phyloP scores from a whole-genome alignment of 2,888 invertebrate species.

The Archaeoteleia sp. region DNA sequence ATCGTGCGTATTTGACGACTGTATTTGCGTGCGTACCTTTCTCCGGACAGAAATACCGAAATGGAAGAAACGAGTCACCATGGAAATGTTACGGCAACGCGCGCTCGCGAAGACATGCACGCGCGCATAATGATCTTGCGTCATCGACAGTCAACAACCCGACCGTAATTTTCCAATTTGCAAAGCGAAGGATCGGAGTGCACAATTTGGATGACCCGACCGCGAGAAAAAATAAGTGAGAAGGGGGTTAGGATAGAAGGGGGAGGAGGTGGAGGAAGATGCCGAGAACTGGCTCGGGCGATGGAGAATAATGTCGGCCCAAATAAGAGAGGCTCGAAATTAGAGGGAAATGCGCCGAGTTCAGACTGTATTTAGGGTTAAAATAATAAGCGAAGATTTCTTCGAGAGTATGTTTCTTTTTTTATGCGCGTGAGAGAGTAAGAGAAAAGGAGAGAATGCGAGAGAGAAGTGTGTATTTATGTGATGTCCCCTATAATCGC shows the following conservation, averaged over 20 bases:
- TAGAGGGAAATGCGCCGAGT: slow-evolving; percentile 50
- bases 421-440: slow-evolving; percentile 21
- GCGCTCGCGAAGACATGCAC: slow-evolving; percentile 22
- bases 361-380: slow-evolving; percentile 58
- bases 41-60: background rate
- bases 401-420: slow-evolving; percentile 39
- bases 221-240: slow-evolving; percentile 7
- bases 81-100: slow-evolving; percentile 24
- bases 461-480: slow-evolving; percentile 48
- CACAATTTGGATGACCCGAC: background rate
- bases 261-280: slow-evolving; percentile 3
- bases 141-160: slow-evolving; percentile 58
- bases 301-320: slow-evolving; percentile 26
- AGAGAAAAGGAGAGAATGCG: slow-evolving; percentile 9
- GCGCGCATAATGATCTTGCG: slow-evolving; percentile 52
- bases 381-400: slow-evolving; percentile 48
- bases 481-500: slow-evolving; percentile 50
- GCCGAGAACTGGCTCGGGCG: background rate
- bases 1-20: slow-evolving; percentile 6
- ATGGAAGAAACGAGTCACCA: background rate
- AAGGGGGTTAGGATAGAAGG: background rate
- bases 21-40: slow-evolving; percentile 5
- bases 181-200: slow-evolving; percentile 4
- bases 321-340: slow-evolving; percentile 43
- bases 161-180: slow-evolving; percentile 57